phyloP scores from a whole-genome alignment of 2,888 invertebrate species.

The Scrobipalpa costella region DNA sequence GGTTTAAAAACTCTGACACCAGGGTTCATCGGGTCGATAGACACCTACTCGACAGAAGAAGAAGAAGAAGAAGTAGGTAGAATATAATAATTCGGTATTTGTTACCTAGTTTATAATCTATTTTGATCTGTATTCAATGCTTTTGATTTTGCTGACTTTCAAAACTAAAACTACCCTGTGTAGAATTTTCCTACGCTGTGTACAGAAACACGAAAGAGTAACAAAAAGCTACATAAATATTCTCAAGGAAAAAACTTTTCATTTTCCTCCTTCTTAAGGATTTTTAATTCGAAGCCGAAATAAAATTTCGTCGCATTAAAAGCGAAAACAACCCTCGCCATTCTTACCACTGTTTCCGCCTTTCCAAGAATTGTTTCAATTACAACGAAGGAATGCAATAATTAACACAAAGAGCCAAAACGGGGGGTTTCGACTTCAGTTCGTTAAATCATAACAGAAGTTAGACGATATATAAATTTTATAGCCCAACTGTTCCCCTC shows the following conservation, averaged over 20 bases:
- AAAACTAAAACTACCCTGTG: too few species aligned
- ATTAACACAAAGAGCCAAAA: slow-evolving; percentile 61
- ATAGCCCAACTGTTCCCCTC: slow-evolving; percentile 61
- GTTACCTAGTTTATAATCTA: too few species aligned
- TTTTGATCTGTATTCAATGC: too few species aligned
- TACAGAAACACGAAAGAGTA: too few species aligned
- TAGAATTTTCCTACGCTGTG: too few species aligned
- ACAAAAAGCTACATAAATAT: background rate
- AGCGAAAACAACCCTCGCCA: slow-evolving; percentile 24
- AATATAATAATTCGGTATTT: too few species aligned
- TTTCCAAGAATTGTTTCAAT: slow-evolving; percentile 39
- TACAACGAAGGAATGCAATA: slow-evolving; percentile 56
- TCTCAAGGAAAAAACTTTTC: background rate
- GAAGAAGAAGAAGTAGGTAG: too few species aligned
- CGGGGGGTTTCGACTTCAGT: slow-evolving; percentile 62
- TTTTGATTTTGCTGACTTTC: too few species aligned
- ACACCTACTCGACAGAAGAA: too few species aligned
- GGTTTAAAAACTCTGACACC: too few species aligned
- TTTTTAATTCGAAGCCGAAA: slow-evolving; percentile 36
- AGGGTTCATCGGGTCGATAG: too few species aligned
- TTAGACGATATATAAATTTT: slow-evolving; percentile 74
- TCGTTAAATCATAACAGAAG: slow-evolving; percentile 75
- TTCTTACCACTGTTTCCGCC: slow-evolving; percentile 20
- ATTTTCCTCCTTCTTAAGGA: slow-evolving; percentile 19
- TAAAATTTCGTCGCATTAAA: slow-evolving; percentile 8